phyloP scores from a whole-genome alignment of 2,113 vertebrate genomes.

The Oenanthe melanoleuca region DNA sequence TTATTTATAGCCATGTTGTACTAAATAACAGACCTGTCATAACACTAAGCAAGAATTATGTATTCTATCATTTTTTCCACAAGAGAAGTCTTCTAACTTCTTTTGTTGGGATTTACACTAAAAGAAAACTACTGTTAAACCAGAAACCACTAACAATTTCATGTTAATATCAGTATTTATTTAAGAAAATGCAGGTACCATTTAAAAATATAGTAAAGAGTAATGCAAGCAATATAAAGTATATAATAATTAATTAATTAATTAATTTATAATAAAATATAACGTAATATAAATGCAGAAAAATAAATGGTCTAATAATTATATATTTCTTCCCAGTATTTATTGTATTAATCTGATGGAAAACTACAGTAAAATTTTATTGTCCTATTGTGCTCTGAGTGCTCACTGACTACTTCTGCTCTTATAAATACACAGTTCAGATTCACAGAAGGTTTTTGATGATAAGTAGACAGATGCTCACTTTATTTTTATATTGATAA shows the following conservation, averaged over 20 bases:
- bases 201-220: background rate
- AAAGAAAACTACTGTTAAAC: background rate
- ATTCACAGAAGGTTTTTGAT: conserved; percentile 39
- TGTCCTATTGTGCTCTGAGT: background rate
- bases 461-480: conserved; percentile 47
- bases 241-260: too few relatives aligned
- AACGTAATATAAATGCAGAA: background rate
- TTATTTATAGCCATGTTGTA: background rate
- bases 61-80: background rate
- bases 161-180: background rate
- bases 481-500: conserved; percentile 56
- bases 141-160: background rate
- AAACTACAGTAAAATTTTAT: background rate
- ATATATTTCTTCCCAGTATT: background rate
- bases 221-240: background rate
- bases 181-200: background rate
- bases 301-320: background rate
- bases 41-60: background rate
- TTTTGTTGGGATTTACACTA: background rate
- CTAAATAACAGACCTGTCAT: background rate
- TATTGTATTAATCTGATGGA: background rate
- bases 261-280: too few relatives aligned
- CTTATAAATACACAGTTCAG: conserved; percentile 12
- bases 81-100: background rate
- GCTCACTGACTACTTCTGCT: background rate